A percentile compares a stretch with the other conserved stretches of the same genome.
Evolutionary conservation across 2,797 vertebrate species (phyloP).

Genomic region (Numenius phaeopus): DNA sequence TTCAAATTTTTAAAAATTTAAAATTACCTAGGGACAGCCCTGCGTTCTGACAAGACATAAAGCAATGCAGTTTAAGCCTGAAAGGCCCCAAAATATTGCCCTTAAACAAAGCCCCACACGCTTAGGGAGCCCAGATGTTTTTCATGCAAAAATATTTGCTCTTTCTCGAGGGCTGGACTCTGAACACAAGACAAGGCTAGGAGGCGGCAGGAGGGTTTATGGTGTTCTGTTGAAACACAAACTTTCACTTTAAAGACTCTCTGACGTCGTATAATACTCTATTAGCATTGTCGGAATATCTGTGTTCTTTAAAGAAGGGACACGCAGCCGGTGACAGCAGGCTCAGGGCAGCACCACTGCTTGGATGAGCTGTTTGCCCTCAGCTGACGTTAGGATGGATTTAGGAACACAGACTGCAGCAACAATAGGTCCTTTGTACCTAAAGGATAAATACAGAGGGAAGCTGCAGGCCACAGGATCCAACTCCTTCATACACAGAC

Average conservation of each 20-base stretch:
- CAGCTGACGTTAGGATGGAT: neutral
- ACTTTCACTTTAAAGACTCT: neutral
- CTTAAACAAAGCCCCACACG: neutral
- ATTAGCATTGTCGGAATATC: neutral
- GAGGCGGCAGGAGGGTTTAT: neutral
- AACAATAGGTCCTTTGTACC: slow-evolving; percentile 48
- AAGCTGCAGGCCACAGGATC: slow-evolving; percentile 17
- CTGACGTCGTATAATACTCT: neutral
- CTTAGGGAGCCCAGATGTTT: neutral
- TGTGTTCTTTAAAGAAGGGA: neutral
- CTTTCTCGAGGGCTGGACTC: neutral
- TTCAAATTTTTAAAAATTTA: neutral
- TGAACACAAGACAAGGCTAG: neutral
- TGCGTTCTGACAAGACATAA: neutral
- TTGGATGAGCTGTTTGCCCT: neutral
- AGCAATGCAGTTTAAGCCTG: neutral
- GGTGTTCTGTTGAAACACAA: neutral
- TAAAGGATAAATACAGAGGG: neutral
- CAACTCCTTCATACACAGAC: neutral
- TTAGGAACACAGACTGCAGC: neutral
- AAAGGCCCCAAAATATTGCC: neutral
- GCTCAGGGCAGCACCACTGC: neutral
- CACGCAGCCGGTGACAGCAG: neutral
- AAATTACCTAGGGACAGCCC: neutral
- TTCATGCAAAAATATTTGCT: neutral